Conservation (phyloP, 2,797 vertebrate species). For the Bradypodion ventrale region DNA sequence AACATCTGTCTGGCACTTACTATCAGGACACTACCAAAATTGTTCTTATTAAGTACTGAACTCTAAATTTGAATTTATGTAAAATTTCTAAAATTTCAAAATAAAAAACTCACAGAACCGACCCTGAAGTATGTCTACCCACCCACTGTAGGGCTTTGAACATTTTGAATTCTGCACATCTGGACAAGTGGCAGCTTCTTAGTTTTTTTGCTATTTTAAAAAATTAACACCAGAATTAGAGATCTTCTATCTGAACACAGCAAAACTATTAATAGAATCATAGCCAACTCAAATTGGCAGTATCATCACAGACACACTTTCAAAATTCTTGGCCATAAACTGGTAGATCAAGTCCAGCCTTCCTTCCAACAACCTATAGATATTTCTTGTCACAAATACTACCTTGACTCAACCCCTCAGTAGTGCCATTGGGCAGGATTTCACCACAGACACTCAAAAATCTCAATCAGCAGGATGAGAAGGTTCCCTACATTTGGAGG, state of each 20-base stretch:
- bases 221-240: conserved; percentile 8
- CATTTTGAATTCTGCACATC: conserved; percentile 59
- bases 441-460: not conserved
- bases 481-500: not conserved
- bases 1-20: not conserved
- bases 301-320: accelerated
- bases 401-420: not conserved
- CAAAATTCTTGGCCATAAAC: not conserved
- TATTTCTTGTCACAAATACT: not conserved
- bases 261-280: conserved; percentile 31
- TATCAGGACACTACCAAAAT: not conserved
- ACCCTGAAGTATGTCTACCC: not conserved
- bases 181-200: conserved; percentile 55
- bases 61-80: not conserved
- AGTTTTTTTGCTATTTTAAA: conserved; percentile 50
- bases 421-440: not conserved
- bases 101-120: not conserved
- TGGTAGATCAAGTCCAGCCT: not conserved
- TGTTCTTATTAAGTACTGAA: not conserved
- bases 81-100: not conserved
- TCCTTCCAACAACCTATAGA: too few relatives aligned
- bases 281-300: not conserved
- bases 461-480: not conserved
- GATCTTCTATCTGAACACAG: not conserved
- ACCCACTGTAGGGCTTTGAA: too few relatives aligned